Conservation (phyloP, 2,797 vertebrate species). For the Chelmon rostratus region DNA sequence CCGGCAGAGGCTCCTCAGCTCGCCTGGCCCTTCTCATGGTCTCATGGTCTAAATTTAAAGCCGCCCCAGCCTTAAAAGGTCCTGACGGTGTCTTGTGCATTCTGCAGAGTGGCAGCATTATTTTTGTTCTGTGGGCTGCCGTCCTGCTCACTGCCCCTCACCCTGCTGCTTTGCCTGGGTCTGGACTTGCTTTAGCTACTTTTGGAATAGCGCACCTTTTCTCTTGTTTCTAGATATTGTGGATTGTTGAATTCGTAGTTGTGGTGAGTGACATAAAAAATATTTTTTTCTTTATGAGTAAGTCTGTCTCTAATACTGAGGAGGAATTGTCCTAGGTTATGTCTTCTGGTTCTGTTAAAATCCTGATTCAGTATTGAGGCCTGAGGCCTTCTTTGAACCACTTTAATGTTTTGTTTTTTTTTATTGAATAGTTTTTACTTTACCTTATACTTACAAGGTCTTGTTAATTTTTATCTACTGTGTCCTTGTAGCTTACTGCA, state of each 20-base stretch:
- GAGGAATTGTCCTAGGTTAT: background rate
- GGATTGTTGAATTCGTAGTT: conserved; percentile 64
- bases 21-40: conserved; percentile 60
- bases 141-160: conserved; percentile 87
- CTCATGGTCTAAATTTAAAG: conserved; percentile 95
- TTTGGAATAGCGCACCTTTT: conserved; percentile 79
- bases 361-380: background rate
- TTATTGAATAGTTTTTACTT: conserved; percentile 1
- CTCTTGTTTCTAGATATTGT: conserved; percentile 48
- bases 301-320: background rate
- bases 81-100: conserved; percentile 90
- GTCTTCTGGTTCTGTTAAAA: background rate
- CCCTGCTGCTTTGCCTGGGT: conserved; percentile 84
- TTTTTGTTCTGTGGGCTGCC: conserved; percentile 93
- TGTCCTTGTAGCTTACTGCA: conserved; percentile 52
- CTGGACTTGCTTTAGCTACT: conserved; percentile 74
- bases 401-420: conserved; percentile 3
- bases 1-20: conserved; percentile 45
- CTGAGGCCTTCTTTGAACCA: conserved; percentile 22
- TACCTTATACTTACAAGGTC: conserved; percentile 37
- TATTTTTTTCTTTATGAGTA: conserved; percentile 12
- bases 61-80: conserved; percentile 96
- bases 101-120: conserved; percentile 97
- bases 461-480: background rate
- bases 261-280: conserved; percentile 85